Base-by-base conservation (phyloP, 2,888 invertebrate genomes). In the Deroplatys truncata region DNA sequence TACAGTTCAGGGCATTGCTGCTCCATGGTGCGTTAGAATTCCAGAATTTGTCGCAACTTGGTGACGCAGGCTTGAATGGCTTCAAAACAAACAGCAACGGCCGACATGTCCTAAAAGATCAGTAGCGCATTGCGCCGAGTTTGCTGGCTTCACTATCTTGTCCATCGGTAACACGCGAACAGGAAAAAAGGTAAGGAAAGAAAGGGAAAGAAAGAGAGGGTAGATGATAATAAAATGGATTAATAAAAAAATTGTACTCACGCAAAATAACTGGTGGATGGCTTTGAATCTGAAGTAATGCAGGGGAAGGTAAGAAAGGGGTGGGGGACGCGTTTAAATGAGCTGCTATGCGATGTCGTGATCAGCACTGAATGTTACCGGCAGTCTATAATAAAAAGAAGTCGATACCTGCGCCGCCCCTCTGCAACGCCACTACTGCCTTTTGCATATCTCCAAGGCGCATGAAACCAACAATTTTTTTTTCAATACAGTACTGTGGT, bases 311-410 rank as follows among this genome's bases (percentile, higher is more conserved):
- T 28, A 43, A 49, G 85, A 25, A 49, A n/a, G 43, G 31, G 85
- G 15, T 72, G 20, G n/a, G 43, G 20, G 83, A 16, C 82, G 87
- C 25, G 31, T 25, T 83, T 28, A 31, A 87, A 87, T 83, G 83
- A 87, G 83, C 87, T 43, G 87, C 82, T 83, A 87, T 87, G 87
- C 35, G 82, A 82, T 83, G 72, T 82, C 89, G 87, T 56, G 89
- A 89, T 89, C 89, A 87, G 89, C 56, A 89, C 89, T 43, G 89
- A 87, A 89, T 89, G 89, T 83, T 87, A 89, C 89, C 87, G 28
- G 83, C 83, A 87, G 87, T 87, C 87, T 87, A 87, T 87, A 87
- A 87, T 87, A 87, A 83, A 87, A 87, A 83, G 83, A 87, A 87
- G 87, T 87, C 87, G 87, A 87, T 83, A 87, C 25, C 25, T 49